phyloP scores from a whole-genome alignment of 2,113 vertebrate species.

The Passer montanus region DNA sequence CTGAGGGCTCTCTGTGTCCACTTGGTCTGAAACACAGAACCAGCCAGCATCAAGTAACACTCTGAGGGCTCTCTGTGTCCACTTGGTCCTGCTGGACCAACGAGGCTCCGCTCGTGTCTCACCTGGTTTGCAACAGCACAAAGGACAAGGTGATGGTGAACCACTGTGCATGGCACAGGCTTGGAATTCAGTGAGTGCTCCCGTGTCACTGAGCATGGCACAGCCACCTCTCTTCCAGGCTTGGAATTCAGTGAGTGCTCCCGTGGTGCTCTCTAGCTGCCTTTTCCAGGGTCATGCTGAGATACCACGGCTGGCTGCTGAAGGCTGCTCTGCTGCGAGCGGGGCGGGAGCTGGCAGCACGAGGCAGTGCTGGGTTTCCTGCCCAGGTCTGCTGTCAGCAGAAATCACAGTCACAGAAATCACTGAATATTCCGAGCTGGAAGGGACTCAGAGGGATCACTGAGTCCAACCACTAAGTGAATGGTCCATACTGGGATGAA shows the following conservation, averaged over 20 bases:
- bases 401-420: not conserved
- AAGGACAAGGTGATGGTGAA: not conserved
- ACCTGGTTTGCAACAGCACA: not conserved
- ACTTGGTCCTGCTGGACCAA: not conserved
- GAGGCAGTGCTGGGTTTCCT: not conserved
- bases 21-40: not conserved
- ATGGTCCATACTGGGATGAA: not conserved
- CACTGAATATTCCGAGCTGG: not conserved
- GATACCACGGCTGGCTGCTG: not conserved
- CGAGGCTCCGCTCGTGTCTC: rapidly evolving
- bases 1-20: not conserved
- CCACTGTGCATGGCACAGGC: not conserved
- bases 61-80: not conserved
- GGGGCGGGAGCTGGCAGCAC: not conserved
- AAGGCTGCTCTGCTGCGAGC: not conserved
- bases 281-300: not conserved
- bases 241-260: not conserved
- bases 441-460: not conserved
- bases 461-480: not conserved
- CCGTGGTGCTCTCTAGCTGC: not conserved
- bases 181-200: not conserved
- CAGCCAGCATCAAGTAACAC: not conserved
- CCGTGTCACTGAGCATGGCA: not conserved
- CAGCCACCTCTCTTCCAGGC: not conserved
- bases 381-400: not conserved